Percentiles rank a stretch among this genome's conserved stretches.
These are phyloP conservation scores for Agrochola lychnidis DNA, from an alignment of 2,888 invertebrate species.

Conservation along the genomic window DNA sequence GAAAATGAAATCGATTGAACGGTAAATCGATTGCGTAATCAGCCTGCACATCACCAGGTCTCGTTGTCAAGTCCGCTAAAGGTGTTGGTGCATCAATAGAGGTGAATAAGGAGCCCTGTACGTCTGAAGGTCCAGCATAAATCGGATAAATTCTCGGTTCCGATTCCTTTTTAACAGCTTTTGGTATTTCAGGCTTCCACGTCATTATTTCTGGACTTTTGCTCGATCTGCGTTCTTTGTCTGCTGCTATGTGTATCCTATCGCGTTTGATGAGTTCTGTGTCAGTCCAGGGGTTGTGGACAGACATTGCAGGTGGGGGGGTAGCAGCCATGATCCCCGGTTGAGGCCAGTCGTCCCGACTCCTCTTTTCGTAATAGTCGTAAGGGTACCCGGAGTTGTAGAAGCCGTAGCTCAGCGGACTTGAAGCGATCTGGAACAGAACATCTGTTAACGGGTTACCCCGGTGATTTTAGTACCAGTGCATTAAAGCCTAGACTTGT, in stretches of 20 bases:
- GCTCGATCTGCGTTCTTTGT: constrained; percentile 63
- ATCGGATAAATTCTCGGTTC: constrained; percentile 81
- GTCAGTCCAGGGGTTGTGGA: constrained; percentile 73
- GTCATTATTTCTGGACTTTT: constrained; percentile 67
- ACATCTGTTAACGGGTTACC: constrained; percentile 89
- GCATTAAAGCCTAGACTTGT: constrained; percentile 78
- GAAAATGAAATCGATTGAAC: constrained; percentile 88
- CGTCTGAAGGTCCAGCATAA: constrained; percentile 72
- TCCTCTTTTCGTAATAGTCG: constrained; percentile 87
- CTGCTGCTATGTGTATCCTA: constrained; percentile 74
- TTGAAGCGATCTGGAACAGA: constrained; percentile 92
- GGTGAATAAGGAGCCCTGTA: constrained; percentile 72
- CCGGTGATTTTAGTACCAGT: constrained; percentile 77
- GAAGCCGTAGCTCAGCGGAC: constrained; percentile 94
- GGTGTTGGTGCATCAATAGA: constrained; percentile 79
- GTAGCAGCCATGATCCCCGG: constrained; percentile 80
- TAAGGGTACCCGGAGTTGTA: constrained; percentile 91
- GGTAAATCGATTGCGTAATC: constrained; percentile 88
- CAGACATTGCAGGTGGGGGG: constrained; percentile 73
- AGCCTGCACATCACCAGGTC: constrained; percentile 86
- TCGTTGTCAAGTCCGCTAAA: constrained; percentile 81
- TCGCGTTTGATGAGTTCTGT: constrained; percentile 76
- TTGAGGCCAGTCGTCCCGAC: constrained; percentile 80
- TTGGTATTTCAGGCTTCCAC: constrained; percentile 75
- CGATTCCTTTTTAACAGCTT: constrained; percentile 70